Evolutionary conservation across 2,113 vertebrate genomes (phyloP).

Genomic region (Heteronetta atricapilla): DNA sequence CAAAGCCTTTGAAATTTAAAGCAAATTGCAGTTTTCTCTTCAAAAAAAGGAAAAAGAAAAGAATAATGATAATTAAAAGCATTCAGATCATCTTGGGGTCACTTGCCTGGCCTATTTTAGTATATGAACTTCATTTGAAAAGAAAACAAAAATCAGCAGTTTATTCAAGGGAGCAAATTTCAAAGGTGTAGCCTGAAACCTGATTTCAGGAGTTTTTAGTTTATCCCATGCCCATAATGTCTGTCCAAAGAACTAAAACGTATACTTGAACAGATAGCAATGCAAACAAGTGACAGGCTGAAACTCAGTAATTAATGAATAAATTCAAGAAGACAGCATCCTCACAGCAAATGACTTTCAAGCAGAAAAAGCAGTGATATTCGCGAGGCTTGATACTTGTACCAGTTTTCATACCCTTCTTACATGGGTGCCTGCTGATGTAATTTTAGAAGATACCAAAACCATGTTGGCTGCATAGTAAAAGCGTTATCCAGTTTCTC

Average conservation of each 20-base stretch:
- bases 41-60: neutral
- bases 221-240: neutral
- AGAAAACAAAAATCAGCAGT: neutral
- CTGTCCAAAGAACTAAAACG: neutral
- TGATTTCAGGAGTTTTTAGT: neutral
- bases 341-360: neutral
- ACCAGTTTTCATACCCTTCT: neutral
- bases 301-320: neutral
- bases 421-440: neutral
- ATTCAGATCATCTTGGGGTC: neutral
- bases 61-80: neutral
- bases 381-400: neutral
- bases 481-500: neutral
- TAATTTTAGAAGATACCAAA: slow-evolving; percentile 8
- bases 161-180: neutral
- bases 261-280: neutral
- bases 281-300: neutral
- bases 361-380: neutral
- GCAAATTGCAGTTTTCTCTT: neutral
- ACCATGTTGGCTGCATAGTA: neutral
- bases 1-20: neutral
- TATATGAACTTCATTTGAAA: neutral
- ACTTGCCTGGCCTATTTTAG: neutral
- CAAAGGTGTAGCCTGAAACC: neutral
- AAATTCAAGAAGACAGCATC: neutral